Evolutionary conservation across 2,888 invertebrate species (phyloP).

Genomic region (Panopea generosa): DNA sequence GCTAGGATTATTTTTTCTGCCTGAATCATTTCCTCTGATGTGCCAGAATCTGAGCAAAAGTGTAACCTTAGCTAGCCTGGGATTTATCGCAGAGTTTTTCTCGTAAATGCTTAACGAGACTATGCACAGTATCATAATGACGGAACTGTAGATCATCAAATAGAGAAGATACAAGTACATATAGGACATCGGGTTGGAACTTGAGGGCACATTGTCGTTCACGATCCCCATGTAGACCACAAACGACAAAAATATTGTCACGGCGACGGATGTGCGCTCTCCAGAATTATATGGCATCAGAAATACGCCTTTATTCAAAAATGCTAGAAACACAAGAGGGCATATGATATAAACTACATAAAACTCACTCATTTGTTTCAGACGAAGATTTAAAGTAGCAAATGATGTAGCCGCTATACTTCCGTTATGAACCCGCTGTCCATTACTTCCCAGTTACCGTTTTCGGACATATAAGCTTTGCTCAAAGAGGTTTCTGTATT

Average conservation of each 20-base stretch:
- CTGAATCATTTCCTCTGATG: too few relatives aligned
- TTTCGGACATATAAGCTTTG: slow-evolving; percentile 15
- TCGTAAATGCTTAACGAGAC: slow-evolving; percentile 39
- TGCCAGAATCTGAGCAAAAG: too few relatives aligned
- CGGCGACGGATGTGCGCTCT: slow-evolving; percentile 48
- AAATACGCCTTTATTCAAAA: slow-evolving; percentile 44
- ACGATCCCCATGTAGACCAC: too few relatives aligned
- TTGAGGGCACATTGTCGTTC: slow-evolving; percentile 49
- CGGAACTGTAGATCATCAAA: slow-evolving; percentile 36
- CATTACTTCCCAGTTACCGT: slow-evolving; percentile 35
- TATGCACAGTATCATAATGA: slow-evolving; percentile 39
- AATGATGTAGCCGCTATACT: neutral
- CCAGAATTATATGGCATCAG: slow-evolving; percentile 49
- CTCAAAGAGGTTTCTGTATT: too few relatives aligned
- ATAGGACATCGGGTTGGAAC: slow-evolving; percentile 52
- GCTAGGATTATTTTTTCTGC: too few relatives aligned
- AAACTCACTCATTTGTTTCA: slow-evolving; percentile 38
- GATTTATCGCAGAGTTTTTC: neutral
- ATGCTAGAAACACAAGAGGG: slow-evolving; percentile 36
- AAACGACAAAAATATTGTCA: slow-evolving; percentile 57
- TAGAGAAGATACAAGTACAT: slow-evolving; percentile 37
- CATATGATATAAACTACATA: slow-evolving; percentile 38
- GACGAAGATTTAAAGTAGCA: neutral
- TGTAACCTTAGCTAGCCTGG: too few relatives aligned
- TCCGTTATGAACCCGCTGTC: neutral